phyloP scores from a whole-genome alignment of 2,113 vertebrate species.

The Hippocampus comes region DNA sequence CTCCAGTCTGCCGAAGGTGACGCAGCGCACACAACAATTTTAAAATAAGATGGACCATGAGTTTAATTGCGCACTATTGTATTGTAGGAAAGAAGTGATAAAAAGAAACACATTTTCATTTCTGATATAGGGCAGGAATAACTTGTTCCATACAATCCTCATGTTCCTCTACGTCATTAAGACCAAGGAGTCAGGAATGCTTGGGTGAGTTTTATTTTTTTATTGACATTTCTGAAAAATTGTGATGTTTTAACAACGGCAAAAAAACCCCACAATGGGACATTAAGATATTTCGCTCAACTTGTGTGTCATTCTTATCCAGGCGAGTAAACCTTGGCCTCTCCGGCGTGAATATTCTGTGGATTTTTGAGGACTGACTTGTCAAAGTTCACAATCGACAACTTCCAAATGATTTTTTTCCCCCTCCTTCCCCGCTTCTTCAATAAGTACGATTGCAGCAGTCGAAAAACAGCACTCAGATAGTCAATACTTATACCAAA shows the following conservation, averaged over 20 bases:
- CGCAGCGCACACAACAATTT: not conserved
- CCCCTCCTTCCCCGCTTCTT: not conserved
- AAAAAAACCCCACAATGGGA: not conserved
- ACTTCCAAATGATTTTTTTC: not conserved
- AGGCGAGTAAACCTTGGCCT: constrained; percentile 93
- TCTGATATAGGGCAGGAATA: constrained; percentile 87
- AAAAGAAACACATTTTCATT: constrained; percentile 3
- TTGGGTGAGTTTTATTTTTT: constrained; percentile 79
- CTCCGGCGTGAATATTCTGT: constrained; percentile 91
- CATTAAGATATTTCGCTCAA: constrained; percentile 1
- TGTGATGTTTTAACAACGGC: not conserved
- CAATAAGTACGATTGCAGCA: not conserved
- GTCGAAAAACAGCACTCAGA: not conserved
- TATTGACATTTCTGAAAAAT: not conserved
- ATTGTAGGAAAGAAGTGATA: no score
- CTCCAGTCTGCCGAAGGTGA: constrained; percentile 91
- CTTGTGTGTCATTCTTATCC: constrained; percentile 9
- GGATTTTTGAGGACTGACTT: constrained; percentile 84
- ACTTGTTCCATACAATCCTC: constrained; percentile 93
- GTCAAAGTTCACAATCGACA: not conserved
- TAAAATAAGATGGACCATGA: not conserved
- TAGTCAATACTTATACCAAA: not conserved
- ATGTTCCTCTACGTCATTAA: constrained; percentile 98
- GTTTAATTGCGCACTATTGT: not conserved
- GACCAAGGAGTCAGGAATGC: constrained; percentile 93